Percentiles rank a stretch among this genome's conserved stretches.
These are phyloP conservation scores for Bolborhynchus lineola DNA, from an alignment of 2,113 vertebrate species.

Conservation along the genomic window DNA sequence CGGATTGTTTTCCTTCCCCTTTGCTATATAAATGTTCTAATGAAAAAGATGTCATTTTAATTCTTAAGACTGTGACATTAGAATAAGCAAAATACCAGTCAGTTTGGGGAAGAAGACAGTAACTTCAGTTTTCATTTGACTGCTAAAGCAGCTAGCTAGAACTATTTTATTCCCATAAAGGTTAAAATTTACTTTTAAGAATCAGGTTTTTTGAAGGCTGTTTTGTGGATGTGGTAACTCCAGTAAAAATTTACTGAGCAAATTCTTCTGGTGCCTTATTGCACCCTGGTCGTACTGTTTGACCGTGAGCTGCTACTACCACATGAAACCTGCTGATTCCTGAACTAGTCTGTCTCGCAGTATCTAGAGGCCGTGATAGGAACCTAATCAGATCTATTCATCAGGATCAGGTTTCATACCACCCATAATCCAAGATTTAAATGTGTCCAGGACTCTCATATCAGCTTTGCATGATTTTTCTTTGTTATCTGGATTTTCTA, in stretches of 20 bases:
- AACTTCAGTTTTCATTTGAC: neutral
- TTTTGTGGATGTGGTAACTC: neutral
- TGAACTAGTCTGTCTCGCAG: neutral
- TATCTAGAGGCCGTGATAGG: neutral
- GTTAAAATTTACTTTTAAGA: neutral
- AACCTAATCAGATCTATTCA: neutral
- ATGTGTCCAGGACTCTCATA: neutral
- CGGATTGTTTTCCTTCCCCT: neutral
- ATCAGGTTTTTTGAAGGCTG: neutral
- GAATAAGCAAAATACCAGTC: neutral
- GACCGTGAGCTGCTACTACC: neutral
- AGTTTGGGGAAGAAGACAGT: neutral
- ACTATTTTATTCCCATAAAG: neutral
- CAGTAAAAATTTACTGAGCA: neutral
- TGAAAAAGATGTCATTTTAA: neutral
- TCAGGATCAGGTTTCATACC: neutral
- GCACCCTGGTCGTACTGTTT: neutral
- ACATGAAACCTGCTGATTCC: neutral
- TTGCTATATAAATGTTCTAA: neutral
- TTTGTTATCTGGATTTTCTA: neutral
- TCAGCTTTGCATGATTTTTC: neutral
- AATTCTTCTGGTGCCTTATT: neutral
- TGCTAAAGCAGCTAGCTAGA: neutral
- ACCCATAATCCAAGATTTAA: neutral
- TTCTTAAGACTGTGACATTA: neutral